Conservation (phyloP, 2,888 invertebrate species). For the Mythimna impura region DNA sequence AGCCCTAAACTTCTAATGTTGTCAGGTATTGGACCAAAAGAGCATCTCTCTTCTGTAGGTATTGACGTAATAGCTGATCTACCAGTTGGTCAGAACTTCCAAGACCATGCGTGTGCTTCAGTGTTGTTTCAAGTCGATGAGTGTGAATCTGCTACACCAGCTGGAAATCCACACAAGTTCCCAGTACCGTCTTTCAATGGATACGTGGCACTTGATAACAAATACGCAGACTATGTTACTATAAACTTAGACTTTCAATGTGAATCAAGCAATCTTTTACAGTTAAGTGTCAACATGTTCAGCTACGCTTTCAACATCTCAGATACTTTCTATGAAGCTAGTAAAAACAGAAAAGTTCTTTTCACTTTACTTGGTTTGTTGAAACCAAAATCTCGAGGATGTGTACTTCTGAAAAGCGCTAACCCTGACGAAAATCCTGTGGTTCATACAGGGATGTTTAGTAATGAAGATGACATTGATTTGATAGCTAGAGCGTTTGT, state of each 20-base stretch:
- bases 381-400: conserved; percentile 39
- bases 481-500: conserved; percentile 61
- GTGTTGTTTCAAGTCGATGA: conserved; percentile 14
- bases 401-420: conserved; percentile 16
- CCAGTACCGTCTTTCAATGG: conserved; percentile 32
- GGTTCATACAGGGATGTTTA: conserved; percentile 31
- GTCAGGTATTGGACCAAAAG: conserved; percentile 57
- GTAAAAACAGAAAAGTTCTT: conserved; percentile 15
- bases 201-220: conserved; percentile 24
- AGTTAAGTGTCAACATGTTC: conserved; percentile 32
- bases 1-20: conserved; percentile 63
- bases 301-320: conserved; percentile 31
- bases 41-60: conserved; percentile 45
- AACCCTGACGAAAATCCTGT: conserved; percentile 64
- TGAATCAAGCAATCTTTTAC: conserved; percentile 21
- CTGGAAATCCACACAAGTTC: conserved; percentile 26
- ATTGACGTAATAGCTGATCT: conserved; percentile 62
- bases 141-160: conserved; percentile 9
- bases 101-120: conserved; percentile 54
- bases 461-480: conserved; percentile 62
- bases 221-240: conserved; percentile 29
- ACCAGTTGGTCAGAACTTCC: conserved; percentile 65
- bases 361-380: conserved; percentile 17
- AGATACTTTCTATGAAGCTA: conserved; percentile 21
- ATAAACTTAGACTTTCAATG: conserved; percentile 39